Conservation (phyloP, 1,140 invertebrate species). For the Drosophila albomicans region DNA sequence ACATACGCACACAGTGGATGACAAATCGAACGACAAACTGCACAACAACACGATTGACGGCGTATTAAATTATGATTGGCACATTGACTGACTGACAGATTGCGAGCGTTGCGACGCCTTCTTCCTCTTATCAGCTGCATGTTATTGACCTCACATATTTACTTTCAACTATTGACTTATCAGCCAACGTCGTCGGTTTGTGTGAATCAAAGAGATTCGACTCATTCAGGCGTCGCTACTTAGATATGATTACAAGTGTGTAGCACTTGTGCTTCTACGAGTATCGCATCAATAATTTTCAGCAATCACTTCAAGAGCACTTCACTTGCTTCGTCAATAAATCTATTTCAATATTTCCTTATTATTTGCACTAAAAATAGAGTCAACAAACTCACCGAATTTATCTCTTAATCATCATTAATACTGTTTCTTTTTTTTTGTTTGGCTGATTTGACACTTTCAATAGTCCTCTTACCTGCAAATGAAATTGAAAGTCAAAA, state of each 20-base stretch:
- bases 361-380: not conserved
- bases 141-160: slow-evolving; percentile 62
- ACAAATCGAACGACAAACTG: slow-evolving; percentile 57
- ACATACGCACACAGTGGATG: slow-evolving; percentile 34
- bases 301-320: not conserved
- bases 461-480: slow-evolving; percentile 60
- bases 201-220: slow-evolving; percentile 29
- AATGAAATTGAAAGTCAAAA: slow-evolving; percentile 62
- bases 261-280: not conserved
- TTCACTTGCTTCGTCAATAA: not conserved
- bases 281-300: not conserved
- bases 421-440: not conserved
- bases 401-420: not conserved
- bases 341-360: not conserved
- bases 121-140: slow-evolving; percentile 36
- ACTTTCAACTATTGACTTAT: slow-evolving; percentile 47
- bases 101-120: slow-evolving; percentile 13
- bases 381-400: slow-evolving; percentile 3
- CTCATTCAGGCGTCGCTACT: slow-evolving; percentile 17
- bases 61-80: slow-evolving; percentile 81
- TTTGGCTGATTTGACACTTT: slow-evolving; percentile 25
- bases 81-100: slow-evolving; percentile 73
- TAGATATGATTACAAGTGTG: slow-evolving; percentile 5
- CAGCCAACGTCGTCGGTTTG: slow-evolving; percentile 2
- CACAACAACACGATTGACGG: slow-evolving; percentile 36